Conservation (phyloP, 1,140 invertebrate genomes). For the Diuraphis noxia region DNA sequence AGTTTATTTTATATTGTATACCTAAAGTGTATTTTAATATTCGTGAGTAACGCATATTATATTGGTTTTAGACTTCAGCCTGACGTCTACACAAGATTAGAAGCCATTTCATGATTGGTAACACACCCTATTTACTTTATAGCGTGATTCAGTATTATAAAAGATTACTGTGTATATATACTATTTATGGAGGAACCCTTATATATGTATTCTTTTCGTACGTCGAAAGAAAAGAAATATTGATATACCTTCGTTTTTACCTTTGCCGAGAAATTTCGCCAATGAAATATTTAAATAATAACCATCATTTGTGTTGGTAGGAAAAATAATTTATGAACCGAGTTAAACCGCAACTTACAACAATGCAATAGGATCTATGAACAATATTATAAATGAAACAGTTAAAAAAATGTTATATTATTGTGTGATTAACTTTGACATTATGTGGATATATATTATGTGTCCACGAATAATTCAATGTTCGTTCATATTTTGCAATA, state of each 20-base stretch:
- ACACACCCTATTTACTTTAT: constrained; percentile 46
- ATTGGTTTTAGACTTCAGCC: not conserved
- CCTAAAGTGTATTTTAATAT: constrained; percentile 10
- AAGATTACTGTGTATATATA: not conserved
- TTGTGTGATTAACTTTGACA: not conserved
- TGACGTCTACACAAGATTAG: constrained; percentile 16
- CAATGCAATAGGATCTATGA: not conserved
- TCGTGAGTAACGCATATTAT: constrained; percentile 1
- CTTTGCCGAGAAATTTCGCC: not conserved
- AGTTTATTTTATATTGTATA: not conserved
- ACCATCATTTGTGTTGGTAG: not conserved
- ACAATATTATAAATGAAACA: not conserved
- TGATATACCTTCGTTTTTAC: not conserved
- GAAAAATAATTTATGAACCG: not conserved
- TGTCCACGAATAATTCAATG: not conserved
- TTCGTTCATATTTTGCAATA: not conserved
- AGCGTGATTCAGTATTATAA: constrained; percentile 50
- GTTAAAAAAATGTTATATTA: not conserved
- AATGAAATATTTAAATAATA: not conserved
- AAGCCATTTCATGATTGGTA: constrained; percentile 50
- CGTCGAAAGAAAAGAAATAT: not conserved
- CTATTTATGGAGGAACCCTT: not conserved
- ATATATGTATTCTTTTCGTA: not conserved
- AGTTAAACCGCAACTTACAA: not conserved
- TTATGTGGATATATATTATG: not conserved